Evolutionary conservation across 2,888 invertebrate species (phyloP).

Genomic region (Brachynemurus nebulosus): DNA sequence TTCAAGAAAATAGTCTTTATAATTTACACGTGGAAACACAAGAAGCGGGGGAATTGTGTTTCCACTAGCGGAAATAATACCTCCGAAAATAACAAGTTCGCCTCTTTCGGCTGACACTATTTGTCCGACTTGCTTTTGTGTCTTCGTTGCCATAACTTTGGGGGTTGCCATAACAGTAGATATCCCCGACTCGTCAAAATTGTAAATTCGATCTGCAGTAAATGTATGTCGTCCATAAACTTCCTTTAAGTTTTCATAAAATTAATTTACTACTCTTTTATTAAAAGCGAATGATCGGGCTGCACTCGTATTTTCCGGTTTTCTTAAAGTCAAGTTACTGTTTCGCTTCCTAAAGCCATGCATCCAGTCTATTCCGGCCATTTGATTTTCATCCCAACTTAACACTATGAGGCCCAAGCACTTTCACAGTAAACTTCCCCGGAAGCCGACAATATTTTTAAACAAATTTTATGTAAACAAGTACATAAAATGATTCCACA

Average conservation of each 20-base stretch:
- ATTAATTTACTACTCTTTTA: slow-evolving; percentile 16
- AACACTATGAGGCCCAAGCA: too few species aligned
- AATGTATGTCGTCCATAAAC: slow-evolving; percentile 10
- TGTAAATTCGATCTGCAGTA: slow-evolving; percentile 17
- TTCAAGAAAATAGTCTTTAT: slow-evolving; percentile 17
- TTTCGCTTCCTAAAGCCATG: neutral
- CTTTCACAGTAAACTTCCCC: too few species aligned
- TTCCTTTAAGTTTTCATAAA: slow-evolving; percentile 13
- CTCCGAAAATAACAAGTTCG: slow-evolving; percentile 24
- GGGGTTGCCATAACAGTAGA: slow-evolving; percentile 16
- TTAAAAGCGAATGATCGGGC: neutral
- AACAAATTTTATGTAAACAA: too few species aligned
- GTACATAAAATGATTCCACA: too few species aligned
- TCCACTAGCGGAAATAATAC: slow-evolving; percentile 15
- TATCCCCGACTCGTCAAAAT: slow-evolving; percentile 17
- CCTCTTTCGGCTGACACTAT: slow-evolving; percentile 27
- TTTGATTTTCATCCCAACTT: neutral
- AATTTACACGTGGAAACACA: slow-evolving; percentile 17
- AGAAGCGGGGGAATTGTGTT: neutral
- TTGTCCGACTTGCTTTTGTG: slow-evolving; percentile 24
- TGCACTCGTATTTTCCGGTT: slow-evolving; percentile 1
- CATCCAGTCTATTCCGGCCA: slow-evolving; percentile 1
- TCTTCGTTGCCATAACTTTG: slow-evolving; percentile 18
- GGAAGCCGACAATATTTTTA: too few species aligned
- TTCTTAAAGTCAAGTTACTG: neutral